Evolutionary conservation across 2,113 vertebrate species (phyloP), one percentile per base, ranked within the genome.

Genomic region (Chlorocebus sabaeus): DNA sequence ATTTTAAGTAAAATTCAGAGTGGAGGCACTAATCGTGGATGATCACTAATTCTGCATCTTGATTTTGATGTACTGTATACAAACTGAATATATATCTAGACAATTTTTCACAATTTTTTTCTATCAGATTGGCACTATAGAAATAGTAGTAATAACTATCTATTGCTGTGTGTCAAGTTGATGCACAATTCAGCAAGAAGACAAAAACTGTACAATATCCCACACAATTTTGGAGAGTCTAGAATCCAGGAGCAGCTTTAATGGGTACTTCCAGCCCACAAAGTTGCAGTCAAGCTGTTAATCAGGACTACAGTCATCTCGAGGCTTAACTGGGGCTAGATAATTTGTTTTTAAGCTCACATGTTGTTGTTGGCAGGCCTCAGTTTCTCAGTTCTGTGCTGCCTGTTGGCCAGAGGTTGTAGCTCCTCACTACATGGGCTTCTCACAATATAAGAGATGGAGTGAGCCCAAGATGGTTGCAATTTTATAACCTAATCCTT

Each of bases 301-400:
- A 1, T 2, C 72, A 40, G 10, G 40, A 40, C 23, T 67, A 10
- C 0, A 23, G 4, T 50, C 55, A 57, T 0, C 17, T 64, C 13
- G 22, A 43, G 18, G 23, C 30, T 84, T 48, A 18, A 13, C 10
- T 27, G 13, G 52, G 17, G 22, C 9, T 40, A 43, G 20, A 93
- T 43, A 45, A 35, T 45, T 59, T 90, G 3, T 86, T n/a, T 90
- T 27, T 45, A 80, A 73, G 8, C 18, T 61, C 30, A 50, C 2
- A 12, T 3, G 4, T 57, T 55, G 16, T 48, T 70, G 27, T 43
- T 68, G 64, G 45, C 72, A 70, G 72, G 35, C 22, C 43, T 97
- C 38, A 16, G 35, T 81, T 95, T 67, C 72, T 92, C 50, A 55
- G 20, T 38, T 92, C 13, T 57, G 27, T 16, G 30, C 18, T 75